phyloP scores from a whole-genome alignment of 2,888 invertebrate genomes.

The Synanthedon vespiformis region DNA sequence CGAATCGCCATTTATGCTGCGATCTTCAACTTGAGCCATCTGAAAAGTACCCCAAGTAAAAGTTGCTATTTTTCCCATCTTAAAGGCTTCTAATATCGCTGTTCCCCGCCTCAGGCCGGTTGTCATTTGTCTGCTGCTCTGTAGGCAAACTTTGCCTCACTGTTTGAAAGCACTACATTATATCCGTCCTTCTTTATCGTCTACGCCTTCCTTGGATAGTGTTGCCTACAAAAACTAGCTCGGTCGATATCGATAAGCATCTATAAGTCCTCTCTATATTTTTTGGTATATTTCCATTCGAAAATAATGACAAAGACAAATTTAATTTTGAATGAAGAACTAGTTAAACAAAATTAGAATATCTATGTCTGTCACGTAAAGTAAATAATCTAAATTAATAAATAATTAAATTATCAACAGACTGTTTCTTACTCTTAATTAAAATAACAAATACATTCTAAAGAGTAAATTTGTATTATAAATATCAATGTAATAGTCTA shows the following conservation, averaged over 20 bases:
- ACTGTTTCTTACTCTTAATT: not conserved
- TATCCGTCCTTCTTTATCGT: constrained; percentile 58
- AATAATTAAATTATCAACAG: not conserved
- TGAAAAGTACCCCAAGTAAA: constrained; percentile 46
- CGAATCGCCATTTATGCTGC: not conserved
- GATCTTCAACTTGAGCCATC: constrained; percentile 13
- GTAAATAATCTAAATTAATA: too few species aligned
- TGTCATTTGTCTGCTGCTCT: constrained; percentile 63
- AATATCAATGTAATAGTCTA: constrained; percentile 2
- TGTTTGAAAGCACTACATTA: constrained; percentile 68
- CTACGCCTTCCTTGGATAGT: constrained; percentile 21
- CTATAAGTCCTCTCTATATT: constrained; percentile 1
- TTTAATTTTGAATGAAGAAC: too few species aligned
- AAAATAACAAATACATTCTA: not conserved
- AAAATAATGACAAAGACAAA: not conserved
- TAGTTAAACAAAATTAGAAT: too few species aligned
- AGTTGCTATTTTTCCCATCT: constrained; percentile 67
- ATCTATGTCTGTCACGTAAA: too few species aligned
- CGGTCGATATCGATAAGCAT: constrained; percentile 17
- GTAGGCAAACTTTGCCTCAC: constrained; percentile 62
- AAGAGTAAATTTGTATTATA: not conserved
- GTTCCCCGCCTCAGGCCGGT: constrained; percentile 52
- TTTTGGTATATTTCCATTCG: not conserved
- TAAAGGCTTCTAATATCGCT: constrained; percentile 65
- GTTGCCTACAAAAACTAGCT: constrained; percentile 8